Evolutionary conservation across 2,113 vertebrate genomes (phyloP).

Genomic region (Pristiophorus japonicus): DNA sequence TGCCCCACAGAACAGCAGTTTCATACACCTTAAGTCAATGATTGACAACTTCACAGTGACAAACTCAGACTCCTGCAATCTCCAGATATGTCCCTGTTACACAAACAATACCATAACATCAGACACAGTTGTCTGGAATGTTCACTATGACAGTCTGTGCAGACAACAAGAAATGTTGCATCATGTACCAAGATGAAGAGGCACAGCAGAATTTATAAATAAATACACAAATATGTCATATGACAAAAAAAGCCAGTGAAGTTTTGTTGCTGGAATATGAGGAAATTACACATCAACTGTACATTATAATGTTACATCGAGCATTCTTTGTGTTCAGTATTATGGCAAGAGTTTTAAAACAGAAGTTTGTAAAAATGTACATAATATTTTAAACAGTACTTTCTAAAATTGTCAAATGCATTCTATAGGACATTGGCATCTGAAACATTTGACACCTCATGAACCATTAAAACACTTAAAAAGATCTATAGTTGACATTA

Average conservation of each 20-base stretch:
- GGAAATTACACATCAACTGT: neutral
- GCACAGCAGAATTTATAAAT: neutral
- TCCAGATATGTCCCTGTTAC: neutral
- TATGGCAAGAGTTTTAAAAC: neutral
- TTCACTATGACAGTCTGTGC: neutral
- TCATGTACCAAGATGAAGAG: neutral
- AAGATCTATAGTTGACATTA: neutral
- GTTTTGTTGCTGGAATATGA: neutral
- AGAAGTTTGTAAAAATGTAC: neutral
- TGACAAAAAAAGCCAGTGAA: neutral
- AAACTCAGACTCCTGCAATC: neutral
- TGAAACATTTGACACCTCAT: neutral
- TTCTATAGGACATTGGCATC: neutral
- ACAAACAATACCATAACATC: neutral
- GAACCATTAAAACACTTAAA: neutral
- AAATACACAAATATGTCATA: neutral
- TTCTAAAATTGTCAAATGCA: neutral
- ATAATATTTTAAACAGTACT: neutral
- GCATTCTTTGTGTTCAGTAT: neutral
- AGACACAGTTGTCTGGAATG: neutral
- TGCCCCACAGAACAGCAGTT: neutral
- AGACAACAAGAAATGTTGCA: too few relatives aligned
- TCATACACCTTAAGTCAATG: neutral
- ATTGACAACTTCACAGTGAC: neutral
- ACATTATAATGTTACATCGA: neutral